Conservation (phyloP, 2,113 vertebrate genomes). For the Acanthochromis polyacanthus region DNA sequence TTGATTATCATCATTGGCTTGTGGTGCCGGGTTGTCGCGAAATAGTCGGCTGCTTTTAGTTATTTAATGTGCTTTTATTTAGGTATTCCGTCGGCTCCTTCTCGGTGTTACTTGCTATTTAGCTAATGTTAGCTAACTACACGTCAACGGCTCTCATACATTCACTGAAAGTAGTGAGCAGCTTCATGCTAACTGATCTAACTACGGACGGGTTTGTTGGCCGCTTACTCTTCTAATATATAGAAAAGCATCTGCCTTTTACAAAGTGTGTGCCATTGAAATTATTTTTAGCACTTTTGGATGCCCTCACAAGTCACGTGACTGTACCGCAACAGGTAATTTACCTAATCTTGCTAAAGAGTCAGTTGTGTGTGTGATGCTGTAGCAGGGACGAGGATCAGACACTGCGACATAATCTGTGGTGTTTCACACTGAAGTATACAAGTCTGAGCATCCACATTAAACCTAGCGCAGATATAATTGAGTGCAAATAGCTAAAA, state of each 20-base stretch:
- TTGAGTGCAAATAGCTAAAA: no score
- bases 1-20: neutral
- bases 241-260: neutral
- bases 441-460: neutral
- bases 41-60: neutral
- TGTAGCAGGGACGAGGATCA: neutral
- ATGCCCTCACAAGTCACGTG: slow-evolving; percentile 44
- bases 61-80: neutral
- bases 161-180: slow-evolving; percentile 13
- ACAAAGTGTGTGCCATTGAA: neutral
- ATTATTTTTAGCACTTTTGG: slow-evolving; percentile 13
- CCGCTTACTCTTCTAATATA: no score
- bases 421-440: neutral
- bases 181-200: neutral
- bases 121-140: slow-evolving; percentile 50
- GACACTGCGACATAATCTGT: neutral
- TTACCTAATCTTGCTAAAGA: neutral
- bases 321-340: slow-evolving; percentile 67
- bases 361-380: slow-evolving; percentile 6
- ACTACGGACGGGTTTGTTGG: neutral
- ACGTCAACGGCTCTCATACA: slow-evolving; percentile 9
- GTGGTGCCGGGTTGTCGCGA: neutral
- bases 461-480: no score
- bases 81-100: neutral
- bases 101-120: neutral